Conservation (phyloP, 2,113 vertebrate genomes). For the Benitochromis conjunctus region DNA sequence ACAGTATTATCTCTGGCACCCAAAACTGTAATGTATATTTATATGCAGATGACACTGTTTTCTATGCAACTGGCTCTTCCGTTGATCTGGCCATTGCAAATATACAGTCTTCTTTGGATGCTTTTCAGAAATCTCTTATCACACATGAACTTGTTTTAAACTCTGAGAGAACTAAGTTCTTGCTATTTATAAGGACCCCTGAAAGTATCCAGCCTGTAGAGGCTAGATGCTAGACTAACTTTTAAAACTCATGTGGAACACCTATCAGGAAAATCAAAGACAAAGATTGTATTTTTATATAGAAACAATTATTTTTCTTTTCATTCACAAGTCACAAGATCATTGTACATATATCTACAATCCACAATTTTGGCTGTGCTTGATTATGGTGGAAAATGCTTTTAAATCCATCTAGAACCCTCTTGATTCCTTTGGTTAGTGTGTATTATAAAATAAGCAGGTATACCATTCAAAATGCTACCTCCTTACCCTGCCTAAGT, state of each 20-base stretch:
- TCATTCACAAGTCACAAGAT: not conserved
- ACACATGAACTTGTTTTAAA: not conserved
- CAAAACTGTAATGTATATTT: not conserved
- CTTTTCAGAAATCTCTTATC: not conserved
- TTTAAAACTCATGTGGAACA: not conserved
- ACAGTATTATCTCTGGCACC: not conserved
- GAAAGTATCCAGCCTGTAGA: not conserved
- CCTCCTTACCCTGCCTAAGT: not conserved
- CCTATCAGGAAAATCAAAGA: not conserved
- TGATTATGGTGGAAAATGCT: not conserved
- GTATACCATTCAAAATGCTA: not conserved
- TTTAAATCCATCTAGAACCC: not conserved
- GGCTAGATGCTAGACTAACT: not conserved
- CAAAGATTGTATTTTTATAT: not conserved
- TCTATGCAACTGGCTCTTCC: not conserved
- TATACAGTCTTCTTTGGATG: not conserved
- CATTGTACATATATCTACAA: not conserved
- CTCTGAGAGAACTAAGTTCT: not conserved
- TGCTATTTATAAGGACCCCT: not conserved
- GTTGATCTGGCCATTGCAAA: not conserved
- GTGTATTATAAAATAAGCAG: not conserved
- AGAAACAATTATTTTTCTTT: accelerated
- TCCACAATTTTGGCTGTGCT: not conserved
- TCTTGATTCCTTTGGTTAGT: not conserved
- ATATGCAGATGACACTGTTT: not conserved